These are phyloP conservation scores for Dunckerocampus dactyliophorus DNA, from an alignment of 2,113 vertebrate genomes.

Conservation along the genomic window DNA sequence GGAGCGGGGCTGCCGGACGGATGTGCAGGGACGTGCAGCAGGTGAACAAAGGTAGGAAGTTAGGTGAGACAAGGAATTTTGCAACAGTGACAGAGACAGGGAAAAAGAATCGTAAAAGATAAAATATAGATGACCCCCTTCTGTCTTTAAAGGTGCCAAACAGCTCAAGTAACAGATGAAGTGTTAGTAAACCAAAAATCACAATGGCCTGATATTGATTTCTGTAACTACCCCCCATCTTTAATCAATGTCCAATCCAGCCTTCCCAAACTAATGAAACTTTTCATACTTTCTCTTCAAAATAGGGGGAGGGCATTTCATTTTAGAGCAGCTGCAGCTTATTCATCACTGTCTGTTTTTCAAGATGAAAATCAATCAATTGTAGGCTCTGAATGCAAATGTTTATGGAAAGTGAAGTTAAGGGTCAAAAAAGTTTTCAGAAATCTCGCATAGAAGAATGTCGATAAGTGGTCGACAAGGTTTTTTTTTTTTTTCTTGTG, in stretches of 20 bases:
- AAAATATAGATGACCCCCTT: too few species aligned
- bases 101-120: slow-evolving; percentile 25
- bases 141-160: slow-evolving; percentile 1
- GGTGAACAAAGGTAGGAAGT: slow-evolving; percentile 43
- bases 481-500: too few species aligned
- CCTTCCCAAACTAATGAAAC: slow-evolving; percentile 20
- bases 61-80: slow-evolving; percentile 48
- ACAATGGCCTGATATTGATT: slow-evolving; percentile 30
- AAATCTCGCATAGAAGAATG: slow-evolving; percentile 7
- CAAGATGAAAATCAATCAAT: background rate
- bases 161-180: slow-evolving; percentile 24
- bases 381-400: background rate
- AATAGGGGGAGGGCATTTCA: slow-evolving; percentile 2
- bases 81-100: slow-evolving; percentile 33
- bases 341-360: slow-evolving; percentile 2
- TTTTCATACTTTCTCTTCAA: slow-evolving; percentile 12
- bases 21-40: slow-evolving; percentile 46
- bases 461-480: too few species aligned
- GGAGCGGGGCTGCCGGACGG: slow-evolving; percentile 45
- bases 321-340: background rate
- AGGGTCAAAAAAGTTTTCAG: background rate
- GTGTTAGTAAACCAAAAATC: slow-evolving; percentile 33
- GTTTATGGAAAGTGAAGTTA: background rate
- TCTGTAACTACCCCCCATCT: slow-evolving; percentile 4
- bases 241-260: slow-evolving; percentile 16